A percentile compares a stretch with the other conserved stretches of the same genome.
Conservation (phyloP, 2,113 vertebrate genomes). For the Chamaea fasciata region DNA sequence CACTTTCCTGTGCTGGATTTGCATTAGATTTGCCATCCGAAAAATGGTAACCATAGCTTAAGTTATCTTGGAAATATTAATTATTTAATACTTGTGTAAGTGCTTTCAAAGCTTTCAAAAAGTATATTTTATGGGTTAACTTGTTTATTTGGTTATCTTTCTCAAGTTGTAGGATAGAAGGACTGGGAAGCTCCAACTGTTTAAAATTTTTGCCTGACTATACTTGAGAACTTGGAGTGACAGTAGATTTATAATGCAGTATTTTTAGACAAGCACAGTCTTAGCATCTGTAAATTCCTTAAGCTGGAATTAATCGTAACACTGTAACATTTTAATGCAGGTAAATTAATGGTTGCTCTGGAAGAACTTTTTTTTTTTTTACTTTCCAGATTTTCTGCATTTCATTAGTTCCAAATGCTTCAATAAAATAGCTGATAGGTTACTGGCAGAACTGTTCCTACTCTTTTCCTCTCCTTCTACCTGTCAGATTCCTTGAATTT, state of each 20-base stretch:
- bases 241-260: neutral
- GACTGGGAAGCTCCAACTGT: neutral
- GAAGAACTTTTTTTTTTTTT: neutral
- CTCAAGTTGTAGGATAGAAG: neutral
- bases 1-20: neutral
- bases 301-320: neutral
- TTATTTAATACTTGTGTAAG: neutral
- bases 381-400: neutral
- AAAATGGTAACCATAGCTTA: neutral
- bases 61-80: neutral
- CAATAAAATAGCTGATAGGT: neutral
- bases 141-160: neutral
- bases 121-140: neutral
- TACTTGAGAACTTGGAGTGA: neutral
- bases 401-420: neutral
- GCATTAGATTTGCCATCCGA: neutral
- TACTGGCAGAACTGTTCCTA: neutral
- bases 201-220: neutral
- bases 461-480: neutral
- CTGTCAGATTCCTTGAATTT: neutral
- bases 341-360: neutral
- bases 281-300: neutral
- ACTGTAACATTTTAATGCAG: neutral
- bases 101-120: neutral
- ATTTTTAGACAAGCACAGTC: neutral